phyloP scores from a whole-genome alignment of 2,113 vertebrate species.

The Paramisgurnus dabryanus region DNA sequence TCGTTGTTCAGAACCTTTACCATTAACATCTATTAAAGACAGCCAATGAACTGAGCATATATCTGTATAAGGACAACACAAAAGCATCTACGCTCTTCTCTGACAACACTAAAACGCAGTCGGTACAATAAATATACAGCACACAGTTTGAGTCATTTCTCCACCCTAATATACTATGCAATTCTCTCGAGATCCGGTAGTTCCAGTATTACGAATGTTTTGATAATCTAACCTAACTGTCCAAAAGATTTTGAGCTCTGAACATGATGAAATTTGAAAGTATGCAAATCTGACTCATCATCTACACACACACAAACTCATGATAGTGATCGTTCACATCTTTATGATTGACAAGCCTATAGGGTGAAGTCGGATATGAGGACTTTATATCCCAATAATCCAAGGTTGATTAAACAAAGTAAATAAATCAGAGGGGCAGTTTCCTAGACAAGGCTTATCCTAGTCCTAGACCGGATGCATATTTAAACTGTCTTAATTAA shows the following conservation, averaged over 20 bases:
- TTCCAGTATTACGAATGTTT: constrained; percentile 1
- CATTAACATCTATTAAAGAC: constrained; percentile 37
- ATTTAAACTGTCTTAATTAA: too few species aligned
- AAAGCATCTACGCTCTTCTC: constrained; percentile 16
- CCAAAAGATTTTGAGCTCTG: not conserved
- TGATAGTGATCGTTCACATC: not conserved
- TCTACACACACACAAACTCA: not conserved
- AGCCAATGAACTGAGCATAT: constrained; percentile 31
- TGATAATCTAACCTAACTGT: constrained; percentile 35
- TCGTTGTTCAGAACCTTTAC: constrained; percentile 21
- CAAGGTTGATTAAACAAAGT: not conserved
- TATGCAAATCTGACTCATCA: not conserved
- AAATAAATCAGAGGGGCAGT: not conserved
- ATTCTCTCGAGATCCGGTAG: constrained; percentile 9
- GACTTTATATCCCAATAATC: too few species aligned
- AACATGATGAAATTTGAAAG: constrained; percentile 18
- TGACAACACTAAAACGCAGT: constrained; percentile 24
- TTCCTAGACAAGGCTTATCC: too few species aligned
- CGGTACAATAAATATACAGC: constrained; percentile 39
- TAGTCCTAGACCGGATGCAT: too few species aligned
- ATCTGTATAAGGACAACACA: constrained; percentile 40
- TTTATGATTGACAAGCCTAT: not conserved
- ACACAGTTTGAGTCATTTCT: constrained; percentile 30
- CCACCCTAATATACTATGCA: constrained; percentile 21
- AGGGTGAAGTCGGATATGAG: too few species aligned